A percentile compares a stretch with the other conserved stretches of the same genome.
Conservation (phyloP, 2,888 invertebrate genomes). For the Dryomyza anilis region DNA sequence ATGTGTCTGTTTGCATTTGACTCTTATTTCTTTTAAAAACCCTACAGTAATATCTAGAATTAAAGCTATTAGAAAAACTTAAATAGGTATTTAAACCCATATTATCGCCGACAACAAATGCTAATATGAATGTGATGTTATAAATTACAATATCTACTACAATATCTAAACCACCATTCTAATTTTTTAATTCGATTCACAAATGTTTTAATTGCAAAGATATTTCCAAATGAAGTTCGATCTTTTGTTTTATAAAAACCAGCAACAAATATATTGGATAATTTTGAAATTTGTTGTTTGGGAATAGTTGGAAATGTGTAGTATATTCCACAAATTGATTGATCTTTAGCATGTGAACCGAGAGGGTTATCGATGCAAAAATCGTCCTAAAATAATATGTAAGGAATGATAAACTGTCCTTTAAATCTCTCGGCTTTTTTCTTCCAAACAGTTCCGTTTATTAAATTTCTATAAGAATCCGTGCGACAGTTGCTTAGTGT, state of each 20-base stretch:
- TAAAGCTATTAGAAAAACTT: background rate
- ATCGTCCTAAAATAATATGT: constrained; percentile 31
- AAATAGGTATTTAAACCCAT: constrained; percentile 13
- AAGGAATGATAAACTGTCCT: constrained; percentile 30
- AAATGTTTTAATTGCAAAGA: constrained; percentile 13
- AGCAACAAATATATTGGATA: constrained; percentile 30
- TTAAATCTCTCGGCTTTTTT: constrained; percentile 20
- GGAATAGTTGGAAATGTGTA: constrained; percentile 34
- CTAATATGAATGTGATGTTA: constrained; percentile 14
- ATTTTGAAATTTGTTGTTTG: constrained; percentile 28
- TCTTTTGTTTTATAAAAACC: constrained; percentile 31
- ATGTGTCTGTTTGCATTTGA: constrained; percentile 6
- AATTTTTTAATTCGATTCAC: constrained; percentile 11
- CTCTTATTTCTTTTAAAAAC: background rate
- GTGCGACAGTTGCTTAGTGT: background rate
- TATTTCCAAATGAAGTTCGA: constrained; percentile 24
- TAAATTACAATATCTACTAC: constrained; percentile 1
- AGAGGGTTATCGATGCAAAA: constrained; percentile 32
- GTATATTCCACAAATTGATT: constrained; percentile 31
- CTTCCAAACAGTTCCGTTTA: constrained; percentile 27
- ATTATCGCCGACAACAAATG: constrained; percentile 19
- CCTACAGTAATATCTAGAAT: constrained; percentile 3
- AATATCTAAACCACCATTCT: constrained; percentile 3
- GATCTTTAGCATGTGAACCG: constrained; percentile 29
- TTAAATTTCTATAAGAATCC: constrained; percentile 1